Evolutionary conservation across 2,888 invertebrate genomes (phyloP), one percentile per base, ranked within the genome.

Genomic region (Stenchaetothrips biformis): DNA sequence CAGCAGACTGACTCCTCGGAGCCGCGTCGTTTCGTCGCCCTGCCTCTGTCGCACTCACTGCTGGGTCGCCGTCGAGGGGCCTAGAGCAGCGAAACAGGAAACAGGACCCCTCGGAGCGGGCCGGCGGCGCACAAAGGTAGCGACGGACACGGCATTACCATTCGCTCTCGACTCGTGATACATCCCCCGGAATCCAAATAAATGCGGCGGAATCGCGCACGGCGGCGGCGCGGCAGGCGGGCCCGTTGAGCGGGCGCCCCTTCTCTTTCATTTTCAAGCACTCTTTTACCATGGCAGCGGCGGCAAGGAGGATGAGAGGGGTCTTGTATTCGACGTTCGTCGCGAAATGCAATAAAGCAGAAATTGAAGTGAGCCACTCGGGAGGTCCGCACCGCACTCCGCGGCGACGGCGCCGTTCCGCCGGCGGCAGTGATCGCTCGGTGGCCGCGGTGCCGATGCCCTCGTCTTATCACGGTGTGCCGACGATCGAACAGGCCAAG

Each of bases 341-440:
- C 18, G 25, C 25, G 25, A 21, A 11, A 21, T 74, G 67, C 67
- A 74, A 74, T 74, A 74, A 74, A 74, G 67, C 67, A 74, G 67
- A 21, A 74, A 74, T 74, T 74, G 67, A 74, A 74, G 25, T 74
- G 21, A 21, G 67, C 67, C 67, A 74, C 67, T 74, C 67, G 25
- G 67, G 67, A 25, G 53, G 13, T 13, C 18, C 16, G 53, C 16
- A 7, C 49, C 13, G 53, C 53, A 53, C 13, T 49, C 49, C 16
- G 53, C 59, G 13, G 59, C 13, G 13, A 16, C 13, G 16, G 59
- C 59, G 59, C 13, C 59, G 59, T 18, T 59, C 16, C 6, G 53
- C 53, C 53, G 37, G 37, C 37, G 37, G 37, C 37, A 37, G 37
- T 37, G 37, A 37, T 37, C 37, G 37, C 37, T 1, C 1, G 37